These are phyloP conservation scores for Callaeas wilsoni DNA, from an alignment of 2,113 vertebrate species.

Conservation along the genomic window DNA sequence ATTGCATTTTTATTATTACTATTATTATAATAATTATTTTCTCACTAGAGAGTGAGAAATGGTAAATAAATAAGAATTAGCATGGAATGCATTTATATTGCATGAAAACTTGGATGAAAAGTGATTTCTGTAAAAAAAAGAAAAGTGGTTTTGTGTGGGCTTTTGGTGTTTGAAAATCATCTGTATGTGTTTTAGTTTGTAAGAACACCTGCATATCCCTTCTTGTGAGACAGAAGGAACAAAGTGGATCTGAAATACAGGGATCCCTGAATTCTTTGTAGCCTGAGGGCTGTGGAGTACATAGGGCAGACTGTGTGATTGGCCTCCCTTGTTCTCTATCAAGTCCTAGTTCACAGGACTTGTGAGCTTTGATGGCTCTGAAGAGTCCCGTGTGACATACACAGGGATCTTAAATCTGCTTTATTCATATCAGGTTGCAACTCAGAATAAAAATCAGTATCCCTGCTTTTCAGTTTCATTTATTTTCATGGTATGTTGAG, in stretches of 20 bases:
- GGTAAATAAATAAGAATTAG: not conserved
- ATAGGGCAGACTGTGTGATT: rapidly evolving
- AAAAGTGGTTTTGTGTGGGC: rapidly evolving
- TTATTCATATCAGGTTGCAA: not conserved
- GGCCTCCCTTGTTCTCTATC: not conserved
- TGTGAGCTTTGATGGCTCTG: not conserved
- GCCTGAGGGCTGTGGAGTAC: not conserved
- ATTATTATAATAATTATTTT: not conserved
- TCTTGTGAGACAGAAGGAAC: not conserved
- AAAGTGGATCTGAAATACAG: not conserved
- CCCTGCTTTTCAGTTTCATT: not conserved
- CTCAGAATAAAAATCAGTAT: not conserved
- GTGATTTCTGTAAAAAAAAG: not conserved
- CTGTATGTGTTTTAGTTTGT: not conserved
- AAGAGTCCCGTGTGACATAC: not conserved
- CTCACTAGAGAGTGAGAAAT: not conserved
- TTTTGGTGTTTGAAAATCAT: not conserved
- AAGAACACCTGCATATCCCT: not conserved
- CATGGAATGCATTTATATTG: rapidly evolving
- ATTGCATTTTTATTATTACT: not conserved
- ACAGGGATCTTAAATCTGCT: not conserved
- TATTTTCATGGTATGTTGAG: not conserved
- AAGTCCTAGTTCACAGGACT: not conserved
- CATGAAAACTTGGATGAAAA: not conserved
- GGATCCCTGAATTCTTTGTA: not conserved